phyloP scores from a whole-genome alignment of 2,113 vertebrate genomes.

The Gallinago jamesoni region DNA sequence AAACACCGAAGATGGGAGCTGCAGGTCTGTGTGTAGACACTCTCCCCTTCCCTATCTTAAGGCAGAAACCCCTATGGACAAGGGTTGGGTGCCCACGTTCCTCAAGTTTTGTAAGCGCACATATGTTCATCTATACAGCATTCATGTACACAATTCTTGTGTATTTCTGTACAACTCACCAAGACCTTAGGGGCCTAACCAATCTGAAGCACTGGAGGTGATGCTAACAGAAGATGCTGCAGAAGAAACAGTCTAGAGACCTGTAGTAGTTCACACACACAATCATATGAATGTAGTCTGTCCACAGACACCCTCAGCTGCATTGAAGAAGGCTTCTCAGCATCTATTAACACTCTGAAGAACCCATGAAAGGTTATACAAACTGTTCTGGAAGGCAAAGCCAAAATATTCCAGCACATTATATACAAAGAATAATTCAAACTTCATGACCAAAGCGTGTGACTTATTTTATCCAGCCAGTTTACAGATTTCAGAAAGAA shows the following conservation, averaged over 20 bases:
- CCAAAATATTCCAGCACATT: background rate
- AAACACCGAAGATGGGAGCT: background rate
- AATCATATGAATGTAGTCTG: background rate
- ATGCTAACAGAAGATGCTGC: background rate
- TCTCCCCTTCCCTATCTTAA: background rate
- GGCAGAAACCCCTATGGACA: background rate
- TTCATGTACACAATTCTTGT: no score
- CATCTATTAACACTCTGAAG: background rate
- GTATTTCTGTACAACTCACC: background rate
- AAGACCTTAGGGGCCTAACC: background rate
- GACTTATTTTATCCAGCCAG: background rate
- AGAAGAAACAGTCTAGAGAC: background rate
- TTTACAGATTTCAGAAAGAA: background rate
- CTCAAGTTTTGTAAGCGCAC: background rate
- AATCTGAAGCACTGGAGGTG: background rate
- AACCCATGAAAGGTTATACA: background rate
- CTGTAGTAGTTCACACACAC: background rate
- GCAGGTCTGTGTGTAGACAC: background rate
- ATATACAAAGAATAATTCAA: background rate
- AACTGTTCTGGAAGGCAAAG: background rate
- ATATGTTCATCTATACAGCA: background rate
- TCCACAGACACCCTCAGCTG: background rate
- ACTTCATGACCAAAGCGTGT: background rate
- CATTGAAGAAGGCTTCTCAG: background rate
- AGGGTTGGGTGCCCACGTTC: background rate